Evolutionary conservation across 2,113 vertebrate species (phyloP).

Genomic region (Mungos mungo): DNA sequence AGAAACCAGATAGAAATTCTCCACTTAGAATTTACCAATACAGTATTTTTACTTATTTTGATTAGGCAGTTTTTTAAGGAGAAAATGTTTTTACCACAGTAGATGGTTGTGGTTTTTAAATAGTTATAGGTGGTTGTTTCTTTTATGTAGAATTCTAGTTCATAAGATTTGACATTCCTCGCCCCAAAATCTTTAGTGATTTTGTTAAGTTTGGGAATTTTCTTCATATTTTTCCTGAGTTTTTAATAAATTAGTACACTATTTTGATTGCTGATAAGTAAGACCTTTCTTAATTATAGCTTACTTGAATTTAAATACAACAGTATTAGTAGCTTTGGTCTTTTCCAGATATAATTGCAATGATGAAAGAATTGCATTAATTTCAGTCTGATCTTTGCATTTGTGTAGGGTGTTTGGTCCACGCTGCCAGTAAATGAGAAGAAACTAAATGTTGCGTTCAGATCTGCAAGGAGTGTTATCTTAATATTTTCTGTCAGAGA

Average conservation of each 20-base stretch:
- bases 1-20: not conserved
- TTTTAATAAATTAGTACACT: not conserved
- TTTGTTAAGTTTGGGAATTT: not conserved
- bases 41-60: not conserved
- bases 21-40: not conserved
- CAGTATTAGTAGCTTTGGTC: not conserved
- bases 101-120: slow-evolving; percentile 8
- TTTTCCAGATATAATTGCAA: slow-evolving; percentile 1
- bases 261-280: not conserved
- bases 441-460: slow-evolving; percentile 96
- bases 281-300: not conserved
- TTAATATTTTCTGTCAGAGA: slow-evolving; percentile 98
- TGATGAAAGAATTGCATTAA: not conserved
- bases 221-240: not conserved
- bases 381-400: not conserved
- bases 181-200: not conserved
- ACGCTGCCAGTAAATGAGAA: slow-evolving; percentile 98
- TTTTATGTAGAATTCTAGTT: not conserved
- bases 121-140: not conserved
- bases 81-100: not conserved
- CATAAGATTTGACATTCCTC: not conserved
- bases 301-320: slow-evolving; percentile 23
- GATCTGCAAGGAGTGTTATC: slow-evolving; percentile 94
- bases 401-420: slow-evolving; percentile 96
- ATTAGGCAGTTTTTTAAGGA: not conserved